Conservation (phyloP, 2,888 invertebrate genomes). For the Flexamia atlantica region DNA sequence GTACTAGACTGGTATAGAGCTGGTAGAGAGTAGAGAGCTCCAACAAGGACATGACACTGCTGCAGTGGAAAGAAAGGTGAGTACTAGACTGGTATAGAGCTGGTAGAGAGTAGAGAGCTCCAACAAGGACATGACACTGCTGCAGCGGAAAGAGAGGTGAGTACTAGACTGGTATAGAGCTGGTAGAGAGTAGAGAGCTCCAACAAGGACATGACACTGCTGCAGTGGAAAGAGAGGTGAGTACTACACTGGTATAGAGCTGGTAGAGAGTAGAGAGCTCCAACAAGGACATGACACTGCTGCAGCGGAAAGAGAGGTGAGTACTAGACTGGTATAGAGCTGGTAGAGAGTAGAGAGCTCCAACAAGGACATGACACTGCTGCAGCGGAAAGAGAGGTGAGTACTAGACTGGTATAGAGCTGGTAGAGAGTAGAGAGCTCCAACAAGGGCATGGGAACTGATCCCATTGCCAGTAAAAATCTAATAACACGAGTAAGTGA, state of each 20-base stretch:
- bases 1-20: too few species aligned
- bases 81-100: too few species aligned
- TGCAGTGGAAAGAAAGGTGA: too few species aligned
- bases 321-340: conserved; percentile 74
- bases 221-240: conserved; percentile 91
- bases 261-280: conserved; percentile 82
- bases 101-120: conserved; percentile 82
- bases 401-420: too few species aligned
- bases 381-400: conserved; percentile 91
- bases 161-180: conserved; percentile 74
- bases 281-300: conserved; percentile 85
- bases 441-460: too few species aligned
- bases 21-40: too few species aligned
- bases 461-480: too few species aligned
- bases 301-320: conserved; percentile 91
- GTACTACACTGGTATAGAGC: conserved; percentile 72
- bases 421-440: too few species aligned
- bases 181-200: conserved; percentile 82
- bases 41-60: too few species aligned
- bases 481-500: too few species aligned
- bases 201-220: conserved; percentile 85
- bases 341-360: conserved; percentile 82
- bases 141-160: conserved; percentile 91
- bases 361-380: conserved; percentile 85
- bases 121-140: conserved; percentile 85